Evolutionary conservation across 2,113 vertebrate species (phyloP).

Genomic region (Python bivittatus): DNA sequence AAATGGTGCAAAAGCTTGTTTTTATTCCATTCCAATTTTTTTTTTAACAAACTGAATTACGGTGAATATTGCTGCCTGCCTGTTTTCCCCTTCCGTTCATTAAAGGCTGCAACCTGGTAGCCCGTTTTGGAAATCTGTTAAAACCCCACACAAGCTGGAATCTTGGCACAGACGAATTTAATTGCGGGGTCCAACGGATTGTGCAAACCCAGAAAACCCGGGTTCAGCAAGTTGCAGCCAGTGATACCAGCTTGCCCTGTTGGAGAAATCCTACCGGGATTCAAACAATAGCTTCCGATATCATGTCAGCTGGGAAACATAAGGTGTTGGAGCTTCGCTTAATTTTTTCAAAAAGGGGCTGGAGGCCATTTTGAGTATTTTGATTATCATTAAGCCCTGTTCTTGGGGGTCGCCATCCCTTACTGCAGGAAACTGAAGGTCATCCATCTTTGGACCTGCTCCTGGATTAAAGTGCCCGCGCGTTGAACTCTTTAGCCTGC

Average conservation of each 20-base stretch:
- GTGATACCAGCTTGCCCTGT: too few relatives aligned
- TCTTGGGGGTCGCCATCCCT: too few relatives aligned
- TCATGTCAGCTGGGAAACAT: background rate
- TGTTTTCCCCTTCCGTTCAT: background rate
- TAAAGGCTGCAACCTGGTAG: background rate
- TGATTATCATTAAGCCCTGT: too few relatives aligned
- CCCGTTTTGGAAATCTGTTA: background rate
- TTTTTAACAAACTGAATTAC: background rate
- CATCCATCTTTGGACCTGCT: background rate
- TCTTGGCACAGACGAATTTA: background rate
- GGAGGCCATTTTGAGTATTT: too few relatives aligned
- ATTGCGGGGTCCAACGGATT: too few relatives aligned
- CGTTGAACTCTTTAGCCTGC: background rate
- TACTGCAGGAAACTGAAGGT: too few relatives aligned
- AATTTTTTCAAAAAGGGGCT: too few relatives aligned
- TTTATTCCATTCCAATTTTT: background rate
- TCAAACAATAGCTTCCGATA: too few relatives aligned
- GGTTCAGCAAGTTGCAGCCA: too few relatives aligned
- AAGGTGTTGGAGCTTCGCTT: background rate
- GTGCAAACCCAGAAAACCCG: too few relatives aligned
- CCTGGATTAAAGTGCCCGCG: background rate
- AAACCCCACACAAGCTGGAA: background rate
- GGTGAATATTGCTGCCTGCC: background rate
- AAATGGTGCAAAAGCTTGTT: background rate
- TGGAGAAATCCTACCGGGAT: too few relatives aligned